Evolutionary conservation across 2,888 invertebrate species (phyloP), one percentile per base, ranked within the genome.

Genomic region (Plagiodera versicolora): DNA sequence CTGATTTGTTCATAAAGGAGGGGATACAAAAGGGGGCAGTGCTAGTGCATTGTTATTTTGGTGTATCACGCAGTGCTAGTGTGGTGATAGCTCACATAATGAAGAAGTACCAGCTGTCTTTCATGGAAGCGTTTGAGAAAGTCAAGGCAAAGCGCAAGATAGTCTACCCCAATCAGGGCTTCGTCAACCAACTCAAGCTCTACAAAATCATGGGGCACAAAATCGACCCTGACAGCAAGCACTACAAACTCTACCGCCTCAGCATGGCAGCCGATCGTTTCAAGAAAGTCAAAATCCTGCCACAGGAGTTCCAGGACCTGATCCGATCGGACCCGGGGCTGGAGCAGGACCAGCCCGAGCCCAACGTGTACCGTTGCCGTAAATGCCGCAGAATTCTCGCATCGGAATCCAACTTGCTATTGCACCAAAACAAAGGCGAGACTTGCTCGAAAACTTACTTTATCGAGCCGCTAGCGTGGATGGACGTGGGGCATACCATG

Each of bases 41-140:
- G 5, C 82, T 96, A 11, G 93, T 95, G 1, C 96, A 97, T 76
- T 97, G 96, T 79, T 93, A 93, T 77, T 95, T 90, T 72, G 96
- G 96, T 11, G 90, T 95, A 2, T 96, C 95, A 0, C 85, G 96
- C 56, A 95, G 95, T 77, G 92, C 94, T 0, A 89, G 95, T 0
- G 83, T 95, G 2, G 90, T 95, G 0, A 89, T 94, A 58, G 94
- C 92, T 0, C 94, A 89, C 77, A 80, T 94, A 10, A 96, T 96
- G 96, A 89, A 91, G 74, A 92, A 91, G 70, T 87, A 92, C 75
- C 80, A 86, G n/a, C 77, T 92, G 46, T 85, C 86, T 59, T 90
- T 89, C 69, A 83, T 85, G 32, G 88, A 90, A 51, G 94, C 94
- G 0, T 87, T 88, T 63, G 84, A 87, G 46, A 75, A 64, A 65